phyloP scores from a whole-genome alignment of 1,140 invertebrate species.

The Bemisia tabaci region DNA sequence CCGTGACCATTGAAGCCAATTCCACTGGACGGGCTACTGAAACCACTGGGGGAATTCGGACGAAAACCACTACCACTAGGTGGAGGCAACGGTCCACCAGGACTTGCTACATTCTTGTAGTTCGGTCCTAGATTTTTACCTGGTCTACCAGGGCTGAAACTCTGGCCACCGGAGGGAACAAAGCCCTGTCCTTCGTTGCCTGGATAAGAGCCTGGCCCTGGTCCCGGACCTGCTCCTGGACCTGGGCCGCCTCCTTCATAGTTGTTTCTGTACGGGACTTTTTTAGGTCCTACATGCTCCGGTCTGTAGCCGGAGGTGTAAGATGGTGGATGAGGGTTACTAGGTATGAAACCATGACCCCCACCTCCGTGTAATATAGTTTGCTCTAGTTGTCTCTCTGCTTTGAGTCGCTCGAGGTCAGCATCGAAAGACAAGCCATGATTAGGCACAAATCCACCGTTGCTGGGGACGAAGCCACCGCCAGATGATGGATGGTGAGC shows the following conservation, averaged over 20 bases:
- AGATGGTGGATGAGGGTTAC: not conserved
- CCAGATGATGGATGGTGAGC: too few species aligned
- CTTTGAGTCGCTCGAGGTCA: not conserved
- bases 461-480: not conserved
- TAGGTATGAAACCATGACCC: not conserved
- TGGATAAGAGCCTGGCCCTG: too few species aligned
- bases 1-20: not conserved
- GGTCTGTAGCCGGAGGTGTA: not conserved
- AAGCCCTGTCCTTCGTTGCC: not conserved
- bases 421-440: not conserved
- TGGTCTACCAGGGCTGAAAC: not conserved
- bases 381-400: not conserved
- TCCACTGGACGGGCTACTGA: not conserved
- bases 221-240: not conserved
- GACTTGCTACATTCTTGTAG: not conserved
- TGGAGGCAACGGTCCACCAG: not conserved
- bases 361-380: not conserved
- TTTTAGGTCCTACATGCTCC: not conserved
- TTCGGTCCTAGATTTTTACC: not conserved
- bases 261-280: not conserved
- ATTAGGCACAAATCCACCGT: not conserved
- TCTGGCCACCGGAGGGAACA: not conserved
- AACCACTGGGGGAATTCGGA: not conserved
- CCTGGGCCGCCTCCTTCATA: not conserved
- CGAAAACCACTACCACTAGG: not conserved